Base-by-base conservation (phyloP, 2,113 vertebrate species). In the Hippocampus guttulatus region DNA sequence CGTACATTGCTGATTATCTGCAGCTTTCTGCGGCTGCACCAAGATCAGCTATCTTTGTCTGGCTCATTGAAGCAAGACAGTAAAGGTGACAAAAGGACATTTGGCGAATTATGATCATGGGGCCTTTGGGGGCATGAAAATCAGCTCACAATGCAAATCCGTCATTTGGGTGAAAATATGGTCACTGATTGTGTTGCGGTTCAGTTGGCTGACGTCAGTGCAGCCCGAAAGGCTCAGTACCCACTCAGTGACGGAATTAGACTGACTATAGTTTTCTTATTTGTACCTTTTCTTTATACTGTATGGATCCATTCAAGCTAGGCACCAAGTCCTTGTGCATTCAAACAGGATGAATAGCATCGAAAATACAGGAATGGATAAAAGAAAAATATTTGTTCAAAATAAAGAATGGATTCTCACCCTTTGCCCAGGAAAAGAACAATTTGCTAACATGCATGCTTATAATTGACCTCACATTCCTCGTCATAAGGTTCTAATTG, bases 1-100 rank as follows among this genome's bases (percentile, higher is more conserved):
- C 82, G 84, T 80, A 61, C 84, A 82, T 88, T 75, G 3, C 63
- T 75, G 86, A 79, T 85, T 76, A 75, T 75, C 58, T 74, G 57
- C 60, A 66, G 68, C 70, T 65, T 64, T 73, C 74, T 49, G 62
- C 49, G 6, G 63, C 68, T 67, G 49, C 73, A 64, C 67, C 65
- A 12, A 58, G 58, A 80, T 77, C 73, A 60, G 64, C 61, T 30
- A 51, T 38, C 75, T 21, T 73, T 51, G 61, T 62, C 70, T 43
- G 14, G 3, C 41, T 57, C 45, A 8, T 52, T 62, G 62, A 57
- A 61, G 21, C 45, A 40, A 63, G 64, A 65, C 61, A 71, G 68
- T 69, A 52, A 72, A 82, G 27, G 33, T 62, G 79, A 75, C 70
- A 66, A 65, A 64, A 43, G 41, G 30, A 40, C 43, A 45, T 5